phyloP scores from a whole-genome alignment of 2,797 vertebrate genomes.

The Mastacembelus armatus region DNA sequence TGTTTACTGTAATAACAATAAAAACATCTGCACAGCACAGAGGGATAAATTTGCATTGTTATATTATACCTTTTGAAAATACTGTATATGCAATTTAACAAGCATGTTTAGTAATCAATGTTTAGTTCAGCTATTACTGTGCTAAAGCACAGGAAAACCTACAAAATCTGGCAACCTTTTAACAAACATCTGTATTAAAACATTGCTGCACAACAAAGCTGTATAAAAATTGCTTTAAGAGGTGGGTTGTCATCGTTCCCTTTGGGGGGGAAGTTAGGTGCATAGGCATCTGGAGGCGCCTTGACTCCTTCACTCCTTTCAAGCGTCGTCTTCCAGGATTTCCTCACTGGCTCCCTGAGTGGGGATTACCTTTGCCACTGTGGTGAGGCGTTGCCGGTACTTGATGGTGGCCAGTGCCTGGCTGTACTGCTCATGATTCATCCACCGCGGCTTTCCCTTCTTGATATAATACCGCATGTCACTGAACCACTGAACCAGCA shows the following conservation, averaged over 20 bases:
- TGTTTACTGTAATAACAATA: no score
- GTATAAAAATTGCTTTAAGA: neutral
- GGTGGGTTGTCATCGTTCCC: no score
- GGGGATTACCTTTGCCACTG: neutral
- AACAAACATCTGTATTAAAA: neutral
- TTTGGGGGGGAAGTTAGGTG: no score
- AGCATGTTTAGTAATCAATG: neutral
- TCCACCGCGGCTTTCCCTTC: conserved; percentile 83
- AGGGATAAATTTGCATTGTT: no score
- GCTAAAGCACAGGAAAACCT: neutral
- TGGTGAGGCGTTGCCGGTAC: conserved; percentile 40
- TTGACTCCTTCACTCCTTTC: rapidly evolving
- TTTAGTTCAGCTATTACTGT: neutral
- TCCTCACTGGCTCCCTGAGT: rapidly evolving
- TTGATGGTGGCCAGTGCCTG: conserved; percentile 40
- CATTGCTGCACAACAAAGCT: neutral
- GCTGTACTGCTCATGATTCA: conserved; percentile 73
- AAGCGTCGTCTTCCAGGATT: neutral
- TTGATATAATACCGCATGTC: conserved; percentile 88
- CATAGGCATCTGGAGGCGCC: neutral
- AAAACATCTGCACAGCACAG: no score
- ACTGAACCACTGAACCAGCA: conserved; percentile 87
- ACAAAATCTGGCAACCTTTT: neutral
- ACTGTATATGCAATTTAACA: no score
- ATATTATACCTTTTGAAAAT: no score